Percentiles rank a stretch among this genome's conserved stretches.
phyloP scores from a whole-genome alignment of 2,797 vertebrate species.

The Centroberyx gerrardi region DNA sequence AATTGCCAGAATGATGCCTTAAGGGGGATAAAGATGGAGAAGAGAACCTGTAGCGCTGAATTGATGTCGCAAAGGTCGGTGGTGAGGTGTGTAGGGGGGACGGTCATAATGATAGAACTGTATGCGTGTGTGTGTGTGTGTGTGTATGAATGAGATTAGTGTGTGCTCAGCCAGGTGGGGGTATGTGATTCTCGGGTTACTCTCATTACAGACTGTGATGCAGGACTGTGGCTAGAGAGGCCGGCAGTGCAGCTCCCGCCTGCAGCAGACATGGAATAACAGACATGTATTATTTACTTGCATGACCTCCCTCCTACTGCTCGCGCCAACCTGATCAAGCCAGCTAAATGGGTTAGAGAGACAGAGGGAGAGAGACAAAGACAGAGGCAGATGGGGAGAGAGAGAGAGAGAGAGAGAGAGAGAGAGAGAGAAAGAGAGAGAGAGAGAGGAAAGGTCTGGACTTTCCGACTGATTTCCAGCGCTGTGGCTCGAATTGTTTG shows the following conservation, averaged over 20 bases:
- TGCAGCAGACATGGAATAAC: neutral
- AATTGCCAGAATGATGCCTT: too few relatives aligned
- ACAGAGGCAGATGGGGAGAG: neutral
- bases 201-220: slow-evolving; percentile 3
- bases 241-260: neutral
- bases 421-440: neutral
- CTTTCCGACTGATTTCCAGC: neutral
- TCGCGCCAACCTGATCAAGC: neutral
- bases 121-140: slow-evolving; percentile 1
- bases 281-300: slow-evolving; percentile 20
- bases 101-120: too few relatives aligned
- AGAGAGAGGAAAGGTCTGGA: neutral
- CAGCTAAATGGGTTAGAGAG: slow-evolving; percentile 4
- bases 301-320: neutral
- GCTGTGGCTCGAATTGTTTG: too few relatives aligned
- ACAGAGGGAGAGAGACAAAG: neutral
- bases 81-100: too few relatives aligned
- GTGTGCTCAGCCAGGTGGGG: neutral
- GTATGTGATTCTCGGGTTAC: neutral
- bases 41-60: neutral
- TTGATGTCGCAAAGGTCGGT: neutral
- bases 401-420: neutral
- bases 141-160: neutral
- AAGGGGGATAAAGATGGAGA: too few relatives aligned
- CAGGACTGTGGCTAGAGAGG: neutral